Conservation (phyloP, 2,888 invertebrate species). For the Drosophila ochracea region DNA sequence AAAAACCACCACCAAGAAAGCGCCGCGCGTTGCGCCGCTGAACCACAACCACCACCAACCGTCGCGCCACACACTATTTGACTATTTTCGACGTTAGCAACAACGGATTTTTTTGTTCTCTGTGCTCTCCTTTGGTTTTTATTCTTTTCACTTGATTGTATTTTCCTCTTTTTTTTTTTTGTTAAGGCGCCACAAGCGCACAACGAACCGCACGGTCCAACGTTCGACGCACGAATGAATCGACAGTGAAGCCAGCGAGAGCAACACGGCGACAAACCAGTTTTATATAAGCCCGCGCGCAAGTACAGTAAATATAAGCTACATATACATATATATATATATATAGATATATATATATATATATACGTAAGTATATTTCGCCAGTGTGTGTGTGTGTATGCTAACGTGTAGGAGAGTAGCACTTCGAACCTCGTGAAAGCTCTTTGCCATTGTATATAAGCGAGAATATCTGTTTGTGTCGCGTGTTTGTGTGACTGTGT, state of each 20-base stretch:
- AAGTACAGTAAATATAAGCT: constrained; percentile 73
- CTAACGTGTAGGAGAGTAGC: constrained; percentile 35
- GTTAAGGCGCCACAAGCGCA: constrained; percentile 58
- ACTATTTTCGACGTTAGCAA: constrained; percentile 80
- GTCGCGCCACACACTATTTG: constrained; percentile 64
- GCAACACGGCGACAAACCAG: constrained; percentile 72
- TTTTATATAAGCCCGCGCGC: constrained; percentile 70
- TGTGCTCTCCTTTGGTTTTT: constrained; percentile 67
- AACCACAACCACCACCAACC: constrained; percentile 68
- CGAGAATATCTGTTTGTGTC: constrained; percentile 23
- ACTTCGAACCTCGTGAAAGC: constrained; percentile 58
- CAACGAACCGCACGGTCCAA: constrained; percentile 81
- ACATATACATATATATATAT: constrained; percentile 29
- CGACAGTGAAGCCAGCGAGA: constrained; percentile 61
- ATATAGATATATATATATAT: constrained; percentile 26
- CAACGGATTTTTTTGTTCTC: constrained; percentile 51
- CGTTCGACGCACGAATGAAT: constrained; percentile 84
- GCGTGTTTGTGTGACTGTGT: constrained; percentile 37
- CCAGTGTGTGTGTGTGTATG: constrained; percentile 21
- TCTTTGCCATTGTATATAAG: constrained; percentile 59
- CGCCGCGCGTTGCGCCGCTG: constrained; percentile 47
- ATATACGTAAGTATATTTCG: constrained; percentile 19
- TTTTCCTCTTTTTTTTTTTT: neutral
- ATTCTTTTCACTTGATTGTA: constrained; percentile 47
- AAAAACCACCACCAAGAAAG: constrained; percentile 71